phyloP scores from a whole-genome alignment of 1,140 invertebrate species.

The Drosophila quadrilineata region DNA sequence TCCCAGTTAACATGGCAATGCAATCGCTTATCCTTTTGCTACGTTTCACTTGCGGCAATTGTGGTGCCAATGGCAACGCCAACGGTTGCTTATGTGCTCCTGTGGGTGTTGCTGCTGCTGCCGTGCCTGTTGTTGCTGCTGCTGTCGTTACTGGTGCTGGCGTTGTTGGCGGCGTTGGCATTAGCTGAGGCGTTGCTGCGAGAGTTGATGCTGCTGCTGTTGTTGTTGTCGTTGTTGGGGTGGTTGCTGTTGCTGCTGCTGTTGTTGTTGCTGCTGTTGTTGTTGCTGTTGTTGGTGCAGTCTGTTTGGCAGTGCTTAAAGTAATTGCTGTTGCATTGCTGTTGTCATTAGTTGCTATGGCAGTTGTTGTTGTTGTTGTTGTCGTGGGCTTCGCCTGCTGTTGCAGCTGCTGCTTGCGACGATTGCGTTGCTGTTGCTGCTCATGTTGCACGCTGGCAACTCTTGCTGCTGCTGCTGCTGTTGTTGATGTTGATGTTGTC shows the following conservation, averaged over 20 bases:
- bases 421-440: constrained; percentile 43
- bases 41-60: constrained; percentile 53
- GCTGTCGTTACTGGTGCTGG: constrained; percentile 27
- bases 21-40: constrained; percentile 83
- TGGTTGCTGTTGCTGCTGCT: not conserved
- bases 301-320: not conserved
- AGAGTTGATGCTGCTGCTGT: constrained; percentile 1
- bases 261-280: constrained; percentile 1
- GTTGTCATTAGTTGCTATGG: constrained; percentile 1
- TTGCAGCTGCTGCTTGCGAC: constrained; percentile 48
- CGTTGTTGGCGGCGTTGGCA: constrained; percentile 13
- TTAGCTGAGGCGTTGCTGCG: constrained; percentile 30
- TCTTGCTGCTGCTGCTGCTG: constrained; percentile 40
- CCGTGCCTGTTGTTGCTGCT: constrained; percentile 6
- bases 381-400: constrained; percentile 7
- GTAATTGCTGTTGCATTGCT: not conserved
- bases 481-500: constrained; percentile 25
- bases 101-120: not conserved
- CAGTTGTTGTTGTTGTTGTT: constrained; percentile 7
- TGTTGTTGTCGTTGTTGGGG: not conserved
- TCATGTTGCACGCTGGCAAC: not conserved
- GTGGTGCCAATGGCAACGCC: not conserved
- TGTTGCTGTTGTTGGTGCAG: constrained; percentile 13
- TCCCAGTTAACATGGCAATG: constrained; percentile 83
- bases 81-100: constrained; percentile 13